phyloP scores from a whole-genome alignment of 1,140 invertebrate genomes.

The Ostrea edulis region DNA sequence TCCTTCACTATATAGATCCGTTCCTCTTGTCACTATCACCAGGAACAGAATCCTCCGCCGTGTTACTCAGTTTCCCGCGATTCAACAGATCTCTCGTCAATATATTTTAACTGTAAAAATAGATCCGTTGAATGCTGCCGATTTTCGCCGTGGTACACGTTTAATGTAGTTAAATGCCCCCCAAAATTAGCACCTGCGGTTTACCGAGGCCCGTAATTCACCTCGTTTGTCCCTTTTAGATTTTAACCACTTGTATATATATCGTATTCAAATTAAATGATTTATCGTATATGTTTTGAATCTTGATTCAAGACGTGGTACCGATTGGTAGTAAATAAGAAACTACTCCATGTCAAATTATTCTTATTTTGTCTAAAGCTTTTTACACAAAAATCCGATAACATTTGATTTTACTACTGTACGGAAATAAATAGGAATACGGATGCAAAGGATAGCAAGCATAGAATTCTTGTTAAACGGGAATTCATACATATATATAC shows the following conservation, averaged over 20 bases:
- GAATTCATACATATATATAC: no score
- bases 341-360: neutral
- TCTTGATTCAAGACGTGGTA: neutral
- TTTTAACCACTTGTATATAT: neutral
- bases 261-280: slow-evolving; percentile 26
- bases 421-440: no score
- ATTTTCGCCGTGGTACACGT: neutral
- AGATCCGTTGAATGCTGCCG: neutral
- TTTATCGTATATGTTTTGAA: slow-evolving; percentile 13
- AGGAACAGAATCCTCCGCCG: neutral
- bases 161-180: neutral
- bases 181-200: slow-evolving; percentile 21
- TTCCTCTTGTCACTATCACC: neutral
- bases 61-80: neutral
- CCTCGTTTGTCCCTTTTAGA: neutral
- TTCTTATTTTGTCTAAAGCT: neutral
- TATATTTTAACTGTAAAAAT: slow-evolving; percentile 2
- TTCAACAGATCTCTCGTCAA: neutral
- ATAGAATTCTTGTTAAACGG: no score
- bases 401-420: no score
- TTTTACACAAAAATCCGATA: no score
- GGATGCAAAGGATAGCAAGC: no score
- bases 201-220: neutral
- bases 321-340: neutral
- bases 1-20: neutral